phyloP scores from a whole-genome alignment of 2,797 vertebrate species.

The Pipistrellus pipistrellus region DNA sequence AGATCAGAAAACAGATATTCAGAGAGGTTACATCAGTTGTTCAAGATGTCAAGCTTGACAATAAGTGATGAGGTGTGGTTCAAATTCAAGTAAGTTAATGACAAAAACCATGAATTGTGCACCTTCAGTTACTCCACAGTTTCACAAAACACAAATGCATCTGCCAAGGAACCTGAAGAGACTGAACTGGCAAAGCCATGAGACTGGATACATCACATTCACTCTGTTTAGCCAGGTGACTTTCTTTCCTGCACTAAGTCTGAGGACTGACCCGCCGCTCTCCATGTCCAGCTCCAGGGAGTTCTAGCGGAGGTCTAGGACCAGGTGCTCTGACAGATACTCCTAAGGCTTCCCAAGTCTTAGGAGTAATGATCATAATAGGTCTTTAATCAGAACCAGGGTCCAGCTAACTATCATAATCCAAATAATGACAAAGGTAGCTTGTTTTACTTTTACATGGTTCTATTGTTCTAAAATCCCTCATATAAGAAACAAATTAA shows the following conservation, averaged over 20 bases:
- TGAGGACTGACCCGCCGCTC: rapidly evolving
- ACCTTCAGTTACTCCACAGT: neutral
- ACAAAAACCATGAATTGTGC: neutral
- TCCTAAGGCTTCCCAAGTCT: neutral
- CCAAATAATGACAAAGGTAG: neutral
- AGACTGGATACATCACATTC: neutral
- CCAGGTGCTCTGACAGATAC: neutral
- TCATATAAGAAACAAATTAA: slow-evolving; percentile 1
- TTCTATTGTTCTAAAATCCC: neutral
- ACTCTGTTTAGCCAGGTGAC: neutral
- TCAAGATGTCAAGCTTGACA: neutral
- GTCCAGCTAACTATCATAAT: neutral
- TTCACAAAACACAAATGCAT: neutral
- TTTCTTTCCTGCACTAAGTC: neutral
- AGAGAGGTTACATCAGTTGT: neutral
- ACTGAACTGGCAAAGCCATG: neutral
- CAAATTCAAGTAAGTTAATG: neutral
- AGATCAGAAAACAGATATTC: neutral
- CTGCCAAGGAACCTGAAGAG: neutral
- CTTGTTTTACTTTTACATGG: neutral
- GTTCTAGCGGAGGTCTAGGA: neutral
- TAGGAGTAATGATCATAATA: neutral
- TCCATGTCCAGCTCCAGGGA: neutral
- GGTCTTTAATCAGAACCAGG: neutral
- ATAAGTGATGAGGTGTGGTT: neutral